Base-by-base conservation (phyloP, 2,113 vertebrate genomes). In the Dascyllus trimaculatus region DNA sequence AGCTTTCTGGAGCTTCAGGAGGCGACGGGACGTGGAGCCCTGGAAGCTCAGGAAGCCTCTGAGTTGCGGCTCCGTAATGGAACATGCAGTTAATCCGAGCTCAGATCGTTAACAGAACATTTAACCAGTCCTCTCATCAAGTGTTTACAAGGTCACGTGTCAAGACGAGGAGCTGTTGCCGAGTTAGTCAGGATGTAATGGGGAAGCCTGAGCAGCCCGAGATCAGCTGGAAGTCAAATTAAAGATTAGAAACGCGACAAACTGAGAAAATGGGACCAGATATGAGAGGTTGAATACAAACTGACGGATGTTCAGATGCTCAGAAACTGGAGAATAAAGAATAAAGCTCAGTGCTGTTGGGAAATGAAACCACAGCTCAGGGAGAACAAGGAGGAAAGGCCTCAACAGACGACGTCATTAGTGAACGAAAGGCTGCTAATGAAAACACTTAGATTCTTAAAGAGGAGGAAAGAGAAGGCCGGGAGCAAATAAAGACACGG, bases 321-420 rank as follows among this genome's bases (percentile, higher is more conserved):
- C 38, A 54, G 46, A 40, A 61, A 38, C 17, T 6, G 32, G 53
- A 52, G 0, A 59, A 60, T 54, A 60, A 5, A 43, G 18, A 21
- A n/a, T n/a, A n/a, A n/a, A n/a, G n/a, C n/a, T n/a, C n/a, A n/a
- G n/a, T n/a, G n/a, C n/a, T 26, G 2, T 24, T 65, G 53, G 40
- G 77, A 69, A 75, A 75, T 66, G 4, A 69, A 43, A 59, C 1
- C 40, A 2, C 32, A 2, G 32, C 32, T 35, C 6, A 35, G 40
- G 15, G 40, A 15, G 76, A 52, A 72, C 43, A 60, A 11, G 4
- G 11, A 49, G 49, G 19, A 52, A 61, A 29, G 35, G 58, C 69
- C 77, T 71, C 77, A 60, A 81, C 22, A 75, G 81, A 85, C 84
- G 79, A 90, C 69, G 83, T 86, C 82, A 63, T 85, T 62, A 75